Base-by-base conservation (phyloP, 2,888 invertebrate species). In the Bugulina stolonifera region DNA sequence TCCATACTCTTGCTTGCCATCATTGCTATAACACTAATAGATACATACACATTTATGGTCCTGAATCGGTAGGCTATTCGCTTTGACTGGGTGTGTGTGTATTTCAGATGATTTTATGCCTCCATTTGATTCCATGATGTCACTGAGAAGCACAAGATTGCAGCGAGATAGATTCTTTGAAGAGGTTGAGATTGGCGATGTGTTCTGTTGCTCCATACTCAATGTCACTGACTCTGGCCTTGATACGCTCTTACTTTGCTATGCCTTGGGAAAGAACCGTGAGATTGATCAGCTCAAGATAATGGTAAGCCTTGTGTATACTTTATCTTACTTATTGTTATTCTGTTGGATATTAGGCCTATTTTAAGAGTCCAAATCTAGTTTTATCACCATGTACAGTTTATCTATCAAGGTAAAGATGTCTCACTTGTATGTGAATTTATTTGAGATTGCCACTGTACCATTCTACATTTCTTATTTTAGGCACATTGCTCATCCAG, bases 261-360 rank as follows among this genome's bases (percentile, higher is more conserved):
- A 32, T 34, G 64, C 64, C 5, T 64, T 14, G 3, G n/a, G n/a
- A 32, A 27, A n/a, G n/a, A 64, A 34, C 32, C 2, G 64, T 29
- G 64, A 64, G n/a, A 64, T 64, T 32, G 64, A 64, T 34, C 64
- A 64, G 1, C 64, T 64, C 10, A 64, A 64, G 32, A 32, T 64
- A 2, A 55, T 25, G 25, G 55, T 55, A 55, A 18, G 55, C 5
- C 18, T 43, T 43, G 5, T 5, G 18, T 43, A 43, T 10, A 43
- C 10, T 10, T n/a, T n/a, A n/a, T n/a, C n/a, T n/a, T n/a, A n/a
- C n/a, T n/a, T n/a, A n/a, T n/a, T n/a, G n/a, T n/a, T n/a, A n/a
- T n/a, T n/a, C n/a, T n/a, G n/a, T n/a, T n/a, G n/a, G n/a, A n/a
- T n/a, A n/a, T n/a, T n/a, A n/a, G n/a, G n/a, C n/a, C n/a, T n/a